A percentile compares a stretch with the other conserved stretches of the same genome.
Evolutionary conservation across 2,888 invertebrate genomes (phyloP).

Genomic region (Drosophila heteroneura): DNA sequence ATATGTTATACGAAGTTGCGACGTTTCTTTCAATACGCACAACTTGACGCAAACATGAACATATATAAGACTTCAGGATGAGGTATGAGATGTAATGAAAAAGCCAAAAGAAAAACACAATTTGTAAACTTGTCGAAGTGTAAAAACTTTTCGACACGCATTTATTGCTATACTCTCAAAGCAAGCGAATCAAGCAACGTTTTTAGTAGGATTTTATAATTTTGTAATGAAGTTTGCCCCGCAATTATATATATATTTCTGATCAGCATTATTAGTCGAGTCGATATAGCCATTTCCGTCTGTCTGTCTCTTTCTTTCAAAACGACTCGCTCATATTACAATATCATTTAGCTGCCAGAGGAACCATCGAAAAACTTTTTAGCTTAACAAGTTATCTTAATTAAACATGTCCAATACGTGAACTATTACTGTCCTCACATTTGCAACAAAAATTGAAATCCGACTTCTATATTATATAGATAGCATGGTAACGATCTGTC

Average conservation of each 20-base stretch:
- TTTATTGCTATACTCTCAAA: constrained; percentile 10
- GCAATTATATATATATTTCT: no score
- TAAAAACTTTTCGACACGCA: constrained; percentile 21
- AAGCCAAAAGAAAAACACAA: not conserved
- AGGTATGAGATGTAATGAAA: constrained; percentile 1
- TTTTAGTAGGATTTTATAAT: not conserved
- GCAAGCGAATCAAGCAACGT: not conserved
- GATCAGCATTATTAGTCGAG: no score
- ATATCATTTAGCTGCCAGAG: not conserved
- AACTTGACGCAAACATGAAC: constrained; percentile 10
- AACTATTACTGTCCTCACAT: not conserved
- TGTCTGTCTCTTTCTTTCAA: no score
- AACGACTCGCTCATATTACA: not conserved
- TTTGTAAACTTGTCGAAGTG: constrained; percentile 19
- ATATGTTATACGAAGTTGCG: not conserved
- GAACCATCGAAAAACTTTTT: not conserved
- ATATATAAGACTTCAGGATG: not conserved
- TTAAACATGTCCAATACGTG: not conserved
- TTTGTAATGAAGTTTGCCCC: no score
- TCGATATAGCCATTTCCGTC: no score
- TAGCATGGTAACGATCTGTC: not conserved
- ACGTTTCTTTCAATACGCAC: not conserved
- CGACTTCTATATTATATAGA: not conserved
- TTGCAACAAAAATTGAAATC: not conserved
- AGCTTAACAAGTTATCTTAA: not conserved